phyloP scores from a whole-genome alignment of 2,797 vertebrate species.

The Gobio occitaniae region DNA sequence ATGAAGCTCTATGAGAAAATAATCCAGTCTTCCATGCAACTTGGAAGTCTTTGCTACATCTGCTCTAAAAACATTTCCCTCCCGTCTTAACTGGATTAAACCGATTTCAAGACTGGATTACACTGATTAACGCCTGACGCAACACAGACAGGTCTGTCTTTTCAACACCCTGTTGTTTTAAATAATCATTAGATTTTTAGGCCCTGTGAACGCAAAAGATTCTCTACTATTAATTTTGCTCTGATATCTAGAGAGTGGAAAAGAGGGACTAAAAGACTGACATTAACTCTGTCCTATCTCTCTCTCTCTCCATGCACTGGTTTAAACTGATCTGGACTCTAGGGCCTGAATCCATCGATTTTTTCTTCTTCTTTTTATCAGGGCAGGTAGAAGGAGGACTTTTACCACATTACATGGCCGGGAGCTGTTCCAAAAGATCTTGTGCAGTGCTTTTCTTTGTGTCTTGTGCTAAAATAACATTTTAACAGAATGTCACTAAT shows the following conservation, averaged over 20 bases:
- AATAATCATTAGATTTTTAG: constrained; percentile 18
- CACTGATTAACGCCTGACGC: constrained; percentile 19
- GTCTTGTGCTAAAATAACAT: constrained; percentile 3
- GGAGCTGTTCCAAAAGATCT: constrained; percentile 22
- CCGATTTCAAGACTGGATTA: constrained; percentile 11
- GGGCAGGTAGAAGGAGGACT: constrained; percentile 27
- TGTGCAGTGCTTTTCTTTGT: constrained; percentile 7
- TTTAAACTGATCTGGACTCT: constrained; percentile 44
- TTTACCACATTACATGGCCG: constrained; percentile 38
- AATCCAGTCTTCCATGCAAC: neutral
- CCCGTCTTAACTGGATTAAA: constrained; percentile 7
- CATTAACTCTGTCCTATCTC: constrained; percentile 28
- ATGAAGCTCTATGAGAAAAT: neutral
- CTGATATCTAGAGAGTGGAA: constrained; percentile 21
- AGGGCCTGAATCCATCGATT: constrained; percentile 34
- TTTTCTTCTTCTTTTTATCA: constrained; percentile 8
- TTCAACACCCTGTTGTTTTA: constrained; percentile 27
- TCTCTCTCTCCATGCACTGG: constrained; percentile 14
- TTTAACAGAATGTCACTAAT: neutral
- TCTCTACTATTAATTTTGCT: constrained; percentile 31
- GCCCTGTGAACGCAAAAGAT: constrained; percentile 16
- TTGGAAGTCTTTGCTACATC: constrained; percentile 24
- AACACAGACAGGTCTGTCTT: constrained; percentile 16
- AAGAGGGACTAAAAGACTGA: constrained; percentile 26
- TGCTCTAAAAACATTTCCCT: neutral